Percentiles rank a stretch among this genome's conserved stretches.
Evolutionary conservation across 1,140 invertebrate species (phyloP).

Genomic region (Conus ventricosus): DNA sequence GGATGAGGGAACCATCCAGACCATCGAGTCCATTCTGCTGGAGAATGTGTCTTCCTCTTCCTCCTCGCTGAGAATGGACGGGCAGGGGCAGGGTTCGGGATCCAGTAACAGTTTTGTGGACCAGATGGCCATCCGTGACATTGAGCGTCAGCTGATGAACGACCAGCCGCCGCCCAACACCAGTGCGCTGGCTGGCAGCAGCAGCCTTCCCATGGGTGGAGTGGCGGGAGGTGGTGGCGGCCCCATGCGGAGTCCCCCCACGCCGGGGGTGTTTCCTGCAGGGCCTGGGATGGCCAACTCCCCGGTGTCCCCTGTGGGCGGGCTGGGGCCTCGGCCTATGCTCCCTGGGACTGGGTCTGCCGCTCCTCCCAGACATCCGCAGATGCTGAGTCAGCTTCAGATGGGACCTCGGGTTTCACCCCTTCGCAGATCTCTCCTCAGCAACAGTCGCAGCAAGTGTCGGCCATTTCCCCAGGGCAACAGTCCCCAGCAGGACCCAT

Average conservation of each 20-base stretch:
- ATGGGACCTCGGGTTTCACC: constrained; percentile 2
- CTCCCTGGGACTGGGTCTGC: constrained; percentile 16
- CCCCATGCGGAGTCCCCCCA: constrained; percentile 6
- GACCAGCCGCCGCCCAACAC: constrained; percentile 72
- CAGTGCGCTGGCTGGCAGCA: constrained; percentile 42
- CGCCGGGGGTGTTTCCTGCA: not conserved
- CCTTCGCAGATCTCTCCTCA: constrained; percentile 47
- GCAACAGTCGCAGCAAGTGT: constrained; percentile 24
- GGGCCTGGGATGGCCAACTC: not conserved
- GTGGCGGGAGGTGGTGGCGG: not conserved
- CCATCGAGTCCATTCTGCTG: constrained; percentile 33
- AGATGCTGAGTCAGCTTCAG: constrained; percentile 17
- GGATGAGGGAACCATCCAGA: constrained; percentile 24
- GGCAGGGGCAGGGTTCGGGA: not conserved
- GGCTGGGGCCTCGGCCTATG: constrained; percentile 14
- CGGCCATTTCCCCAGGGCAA: constrained; percentile 81
- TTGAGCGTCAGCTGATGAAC: constrained; percentile 93
- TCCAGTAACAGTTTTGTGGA: constrained; percentile 72
- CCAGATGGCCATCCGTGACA: constrained; percentile 90
- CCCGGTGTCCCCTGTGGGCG: constrained; percentile 28
- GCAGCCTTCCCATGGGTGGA: not conserved
- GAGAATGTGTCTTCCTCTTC: constrained; percentile 13
- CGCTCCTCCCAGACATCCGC: constrained; percentile 21
- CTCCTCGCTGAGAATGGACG: not conserved
- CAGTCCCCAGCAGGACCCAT: constrained; percentile 33